These are phyloP conservation scores for Fragariocoptes setiger DNA, from an alignment of 1,140 invertebrate genomes.

Conservation along the genomic window DNA sequence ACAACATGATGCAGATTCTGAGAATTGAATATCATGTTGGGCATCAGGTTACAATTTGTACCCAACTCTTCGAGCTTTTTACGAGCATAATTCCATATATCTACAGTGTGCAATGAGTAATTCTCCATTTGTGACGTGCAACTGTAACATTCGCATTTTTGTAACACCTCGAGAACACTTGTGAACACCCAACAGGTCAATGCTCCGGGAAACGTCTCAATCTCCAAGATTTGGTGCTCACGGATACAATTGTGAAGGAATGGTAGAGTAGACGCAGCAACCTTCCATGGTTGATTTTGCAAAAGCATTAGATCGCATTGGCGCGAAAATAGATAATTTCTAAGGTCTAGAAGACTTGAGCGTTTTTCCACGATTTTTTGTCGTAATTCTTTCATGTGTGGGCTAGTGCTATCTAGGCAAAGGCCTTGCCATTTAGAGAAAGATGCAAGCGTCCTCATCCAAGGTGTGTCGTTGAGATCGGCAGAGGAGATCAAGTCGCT, in stretches of 20 bases:
- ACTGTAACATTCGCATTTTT: constrained; percentile 22
- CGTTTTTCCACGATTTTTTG: constrained; percentile 2
- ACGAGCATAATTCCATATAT: constrained; percentile 61
- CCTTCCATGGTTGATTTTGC: constrained; percentile 29
- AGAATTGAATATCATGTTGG: constrained; percentile 34
- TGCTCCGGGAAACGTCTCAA: constrained; percentile 36
- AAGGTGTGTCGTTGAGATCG: constrained; percentile 31
- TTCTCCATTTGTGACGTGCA: constrained; percentile 21
- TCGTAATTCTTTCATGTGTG: constrained; percentile 1
- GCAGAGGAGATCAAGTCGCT: constrained; percentile 82
- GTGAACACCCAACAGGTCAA: constrained; percentile 71
- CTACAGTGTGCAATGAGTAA: constrained; percentile 56
- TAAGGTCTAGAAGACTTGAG: constrained; percentile 37
- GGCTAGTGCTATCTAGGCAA: constrained; percentile 6
- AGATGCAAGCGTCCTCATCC: background rate
- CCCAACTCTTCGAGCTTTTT: constrained; percentile 64
- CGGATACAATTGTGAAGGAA: constrained; percentile 55
- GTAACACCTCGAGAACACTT: constrained; percentile 55
- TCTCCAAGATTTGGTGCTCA: constrained; percentile 38
- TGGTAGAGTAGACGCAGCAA: constrained; percentile 44
- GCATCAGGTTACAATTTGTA: constrained; percentile 61
- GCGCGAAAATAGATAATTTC: constrained; percentile 71
- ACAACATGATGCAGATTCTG: constrained; percentile 64
- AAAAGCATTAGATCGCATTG: constrained; percentile 56
- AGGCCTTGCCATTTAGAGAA: constrained; percentile 9